phyloP scores from a whole-genome alignment of 2,797 vertebrate species.

The Pterois miles region DNA sequence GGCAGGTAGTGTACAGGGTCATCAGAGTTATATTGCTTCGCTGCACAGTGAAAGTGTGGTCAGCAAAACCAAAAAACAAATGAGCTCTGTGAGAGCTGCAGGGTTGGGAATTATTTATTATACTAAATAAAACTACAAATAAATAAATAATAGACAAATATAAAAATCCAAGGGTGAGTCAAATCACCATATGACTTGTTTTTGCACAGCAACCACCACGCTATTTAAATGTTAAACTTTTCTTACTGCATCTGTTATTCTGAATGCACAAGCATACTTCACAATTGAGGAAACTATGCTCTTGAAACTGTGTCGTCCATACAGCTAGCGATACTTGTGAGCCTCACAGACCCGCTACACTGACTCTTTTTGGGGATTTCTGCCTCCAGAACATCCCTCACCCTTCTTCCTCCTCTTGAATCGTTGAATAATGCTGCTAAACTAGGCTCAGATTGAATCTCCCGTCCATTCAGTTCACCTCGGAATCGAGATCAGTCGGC shows the following conservation, averaged over 20 bases:
- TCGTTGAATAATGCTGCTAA: slow-evolving; percentile 45
- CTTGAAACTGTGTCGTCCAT: not conserved
- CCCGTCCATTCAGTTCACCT: slow-evolving; percentile 70
- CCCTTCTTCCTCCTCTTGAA: slow-evolving; percentile 42
- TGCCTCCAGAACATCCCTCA: slow-evolving; percentile 14
- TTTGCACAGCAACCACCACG: not conserved
- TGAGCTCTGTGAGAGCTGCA: too few relatives aligned
- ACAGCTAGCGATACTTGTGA: not conserved
- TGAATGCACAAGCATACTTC: not conserved
- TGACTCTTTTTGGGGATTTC: slow-evolving; percentile 33
- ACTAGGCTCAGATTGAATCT: slow-evolving; percentile 57
- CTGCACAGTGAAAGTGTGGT: not conserved
- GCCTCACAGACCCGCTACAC: slow-evolving; percentile 18
- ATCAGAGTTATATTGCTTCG: not conserved
- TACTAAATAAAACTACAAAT: too few relatives aligned
- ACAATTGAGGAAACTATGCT: not conserved
- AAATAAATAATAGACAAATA: too few relatives aligned
- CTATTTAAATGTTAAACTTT: not conserved
- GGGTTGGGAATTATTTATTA: too few relatives aligned
- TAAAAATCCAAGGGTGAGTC: too few relatives aligned
- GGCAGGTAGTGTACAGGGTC: not conserved
- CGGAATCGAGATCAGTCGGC: slow-evolving; percentile 71
- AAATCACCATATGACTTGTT: too few relatives aligned
- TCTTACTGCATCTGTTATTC: not conserved
- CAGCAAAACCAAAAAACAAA: not conserved